These are phyloP conservation scores for Spatulosminthurus flaviceps DNA, from an alignment of 2,888 invertebrate genomes.

Conservation along the genomic window DNA sequence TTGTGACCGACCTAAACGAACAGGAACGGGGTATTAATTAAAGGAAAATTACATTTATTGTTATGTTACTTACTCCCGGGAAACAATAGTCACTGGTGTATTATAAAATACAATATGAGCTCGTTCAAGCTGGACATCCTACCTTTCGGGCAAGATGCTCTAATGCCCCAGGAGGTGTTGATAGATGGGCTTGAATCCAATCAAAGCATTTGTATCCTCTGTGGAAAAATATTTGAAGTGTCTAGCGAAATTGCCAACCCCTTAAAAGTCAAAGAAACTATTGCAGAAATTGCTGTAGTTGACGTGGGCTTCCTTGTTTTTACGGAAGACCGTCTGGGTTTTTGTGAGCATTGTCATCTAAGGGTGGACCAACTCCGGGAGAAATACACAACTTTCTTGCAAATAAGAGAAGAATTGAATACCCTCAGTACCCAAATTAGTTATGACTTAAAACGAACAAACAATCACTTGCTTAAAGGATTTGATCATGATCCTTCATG, in stretches of 20 bases:
- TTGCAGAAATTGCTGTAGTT: conserved; percentile 30
- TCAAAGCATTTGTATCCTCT: conserved; percentile 31
- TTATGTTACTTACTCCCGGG: no score
- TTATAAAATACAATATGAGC: no score
- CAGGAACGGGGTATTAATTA: no score
- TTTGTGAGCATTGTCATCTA: conserved; percentile 37
- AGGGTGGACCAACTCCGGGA: conserved; percentile 37
- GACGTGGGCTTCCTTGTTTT: conserved; percentile 30
- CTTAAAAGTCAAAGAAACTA: conserved; percentile 26
- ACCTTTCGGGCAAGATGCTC: background rate
- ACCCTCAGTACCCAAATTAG: conserved; percentile 38
- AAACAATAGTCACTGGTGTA: no score
- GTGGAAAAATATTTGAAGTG: background rate
- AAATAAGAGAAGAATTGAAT: conserved; percentile 16
- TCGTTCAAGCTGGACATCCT: background rate
- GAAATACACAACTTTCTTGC: conserved; percentile 14
- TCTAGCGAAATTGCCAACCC: background rate
- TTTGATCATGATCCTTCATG: background rate
- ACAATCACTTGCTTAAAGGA: conserved; percentile 31
- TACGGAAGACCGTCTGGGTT: conserved; percentile 20
- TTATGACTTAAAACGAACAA: conserved; percentile 22
- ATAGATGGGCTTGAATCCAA: conserved; percentile 32
- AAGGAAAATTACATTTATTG: no score
- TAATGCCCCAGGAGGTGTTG: background rate
- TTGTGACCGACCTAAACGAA: no score